Base-by-base conservation (phyloP, 2,888 invertebrate genomes). In the Acleris laterana region DNA sequence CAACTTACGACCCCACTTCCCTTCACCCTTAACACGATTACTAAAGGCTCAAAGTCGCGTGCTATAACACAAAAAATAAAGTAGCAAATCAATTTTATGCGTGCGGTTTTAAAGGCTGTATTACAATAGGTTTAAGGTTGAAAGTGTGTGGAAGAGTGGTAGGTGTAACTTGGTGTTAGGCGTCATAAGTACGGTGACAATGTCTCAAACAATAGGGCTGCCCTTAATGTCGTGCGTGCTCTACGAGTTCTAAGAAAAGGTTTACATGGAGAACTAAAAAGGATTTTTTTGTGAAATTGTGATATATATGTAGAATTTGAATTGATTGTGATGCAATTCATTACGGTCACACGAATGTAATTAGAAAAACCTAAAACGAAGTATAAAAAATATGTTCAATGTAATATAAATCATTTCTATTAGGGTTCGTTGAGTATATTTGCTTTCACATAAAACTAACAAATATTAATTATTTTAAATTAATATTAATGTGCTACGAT, bases 121-220 rank as follows among this genome's bases (percentile, higher is more conserved):
- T 55, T 2, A 0, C 0, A 0, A 7, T 11, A 1, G n/a, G 2
- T n/a, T 44, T 65, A 55, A 50, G 65, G 60, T 56, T 60, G 9
- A 44, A 4, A 44, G 5, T 60, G 19, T 38, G 38, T 38, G 48
- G 6, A 9, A 49, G 20, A 28, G 5, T 28, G 19, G 20, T 2
- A 16, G 38, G 17, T 50, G 20, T 4, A 13, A 9, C 13, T 20
- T n/a, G 19, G 49, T 19, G 44, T 50, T 50, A 50, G n/a, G 65
- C 53, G 32, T 60, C 55, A 55, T 65, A 65, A 65, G 65, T 50
- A 60, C 49, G 63, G 63, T 63, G 68, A 68, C 68, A 63, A 63
- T 63, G 67, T 68, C 63, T 68, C 52, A 63, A 68, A 68, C 63
- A 68, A 68, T 68, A 63, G 62, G 50, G 57, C 48, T 62, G 63